Conservation (phyloP, 2,113 vertebrate genomes). For the Elachura formosa region DNA sequence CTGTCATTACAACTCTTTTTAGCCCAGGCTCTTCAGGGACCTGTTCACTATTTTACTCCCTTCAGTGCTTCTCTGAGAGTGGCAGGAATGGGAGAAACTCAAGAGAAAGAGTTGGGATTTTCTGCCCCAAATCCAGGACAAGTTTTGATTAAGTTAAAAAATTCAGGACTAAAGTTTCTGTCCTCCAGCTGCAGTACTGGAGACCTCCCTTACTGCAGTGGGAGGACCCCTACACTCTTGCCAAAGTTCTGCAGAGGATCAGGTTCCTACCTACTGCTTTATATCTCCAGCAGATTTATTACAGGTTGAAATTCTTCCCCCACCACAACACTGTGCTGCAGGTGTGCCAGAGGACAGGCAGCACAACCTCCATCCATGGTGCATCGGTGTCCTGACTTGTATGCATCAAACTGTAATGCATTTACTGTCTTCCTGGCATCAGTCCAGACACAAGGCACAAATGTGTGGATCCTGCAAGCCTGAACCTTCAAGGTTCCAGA, state of each 20-base stretch:
- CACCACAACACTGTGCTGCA: neutral
- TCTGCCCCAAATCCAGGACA: neutral
- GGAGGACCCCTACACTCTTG: neutral
- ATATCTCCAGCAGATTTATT: neutral
- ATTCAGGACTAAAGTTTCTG: neutral
- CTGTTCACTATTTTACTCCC: neutral
- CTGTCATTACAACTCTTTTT: neutral
- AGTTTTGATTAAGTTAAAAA: neutral
- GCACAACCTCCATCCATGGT: fast-evolving
- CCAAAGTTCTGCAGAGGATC: neutral
- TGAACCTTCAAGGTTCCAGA: neutral
- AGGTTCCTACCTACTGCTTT: neutral
- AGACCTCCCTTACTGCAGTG: fast-evolving
- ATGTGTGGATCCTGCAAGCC: neutral
- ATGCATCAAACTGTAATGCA: neutral
- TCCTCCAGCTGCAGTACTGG: neutral
- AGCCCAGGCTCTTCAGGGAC: neutral
- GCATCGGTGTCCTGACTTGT: fast-evolving
- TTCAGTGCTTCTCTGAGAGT: neutral
- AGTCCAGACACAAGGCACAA: neutral
- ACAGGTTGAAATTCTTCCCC: neutral
- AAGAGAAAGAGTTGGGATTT: neutral
- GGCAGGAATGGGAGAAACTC: neutral
- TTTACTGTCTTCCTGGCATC: neutral
- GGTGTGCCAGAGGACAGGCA: neutral